A percentile compares a stretch with the other conserved stretches of the same genome.
phyloP scores from a whole-genome alignment of 2,797 vertebrate species.

The Telmatherina bonti region DNA sequence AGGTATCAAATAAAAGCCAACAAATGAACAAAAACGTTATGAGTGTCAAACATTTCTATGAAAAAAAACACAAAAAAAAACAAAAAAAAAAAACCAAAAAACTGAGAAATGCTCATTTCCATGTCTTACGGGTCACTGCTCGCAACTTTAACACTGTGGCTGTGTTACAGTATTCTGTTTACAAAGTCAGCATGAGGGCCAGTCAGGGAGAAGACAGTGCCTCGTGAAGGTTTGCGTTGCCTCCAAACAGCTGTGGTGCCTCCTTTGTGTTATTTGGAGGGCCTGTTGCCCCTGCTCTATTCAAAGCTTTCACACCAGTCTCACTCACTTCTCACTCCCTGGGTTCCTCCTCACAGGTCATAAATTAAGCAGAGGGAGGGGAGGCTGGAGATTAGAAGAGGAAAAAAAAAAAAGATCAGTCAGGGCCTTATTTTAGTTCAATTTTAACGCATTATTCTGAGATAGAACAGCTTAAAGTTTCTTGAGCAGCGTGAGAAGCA shows the following conservation, averaged over 20 bases:
- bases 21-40: background rate
- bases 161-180: conserved; percentile 52
- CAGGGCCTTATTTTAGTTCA: conserved; percentile 70
- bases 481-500: conserved; percentile 4
- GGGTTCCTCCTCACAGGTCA: conserved; percentile 82
- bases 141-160: conserved; percentile 39
- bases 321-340: conserved; percentile 85
- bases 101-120: conserved; percentile 7
- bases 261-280: conserved; percentile 81
- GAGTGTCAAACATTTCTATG: too few species aligned
- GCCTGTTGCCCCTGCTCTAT: conserved; percentile 83
- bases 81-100: too few species aligned
- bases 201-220: conserved; percentile 67
- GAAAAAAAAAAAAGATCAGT: conserved; percentile 74
- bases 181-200: conserved; percentile 65
- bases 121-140: conserved; percentile 15
- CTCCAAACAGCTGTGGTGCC: conserved; percentile 80
- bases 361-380: conserved; percentile 81
- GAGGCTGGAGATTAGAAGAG: conserved; percentile 67
- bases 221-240: conserved; percentile 69
- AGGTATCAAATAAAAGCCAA: conserved; percentile 10
- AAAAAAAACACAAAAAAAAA: too few species aligned
- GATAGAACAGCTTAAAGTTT: conserved; percentile 37
- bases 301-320: conserved; percentile 85
- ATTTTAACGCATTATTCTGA: conserved; percentile 59